Base-by-base conservation (phyloP, 1,140 invertebrate genomes). In the Melipona quadrifasciata region DNA sequence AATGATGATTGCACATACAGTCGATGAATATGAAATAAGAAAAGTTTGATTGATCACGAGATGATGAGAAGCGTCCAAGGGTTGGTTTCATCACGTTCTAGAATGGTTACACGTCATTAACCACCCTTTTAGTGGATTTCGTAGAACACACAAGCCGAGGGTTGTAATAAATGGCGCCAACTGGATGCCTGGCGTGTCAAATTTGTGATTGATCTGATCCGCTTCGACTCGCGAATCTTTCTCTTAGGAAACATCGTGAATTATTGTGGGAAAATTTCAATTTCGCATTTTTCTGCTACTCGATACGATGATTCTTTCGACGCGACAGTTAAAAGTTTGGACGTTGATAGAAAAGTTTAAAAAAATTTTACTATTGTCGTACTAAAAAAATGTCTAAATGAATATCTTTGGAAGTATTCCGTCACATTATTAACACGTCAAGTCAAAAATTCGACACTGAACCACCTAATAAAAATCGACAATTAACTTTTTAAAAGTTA, bases 101-200 rank as follows among this genome's bases (percentile, higher is more conserved):
- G 51, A 64, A 86, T 82, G 55, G 89, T 90, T 89, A 90, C 89
- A 89, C 78, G 67, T 90, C 90, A 90, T 91, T 90, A 90, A 90
- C 74, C 87, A 91, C 89, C 87, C 89, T 89, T 39, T 86, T 87
- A 81, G 82, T 73, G 71, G 65, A 76, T 90, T 88, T 87, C 80
- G 64, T 85, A 83, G 73, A 79, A 67, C 71, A 47, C 39, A 76
- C 80, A 78, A 78, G 47, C 64, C 27, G 27, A 27, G 14, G 67
- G 27, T 24, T 14, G 17, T 73, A 55, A 70, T 67, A 39, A 80
- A 39, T 80, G 39, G 8, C 47, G 53, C 61, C 31, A 58, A 71
- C 51, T 47, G 27, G 19, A 21, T 61, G 58, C 4, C 58, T 61
- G 12, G 3, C 58, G n/a, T n/a, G 53, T 70, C 78, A 47, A n/a